Conservation (phyloP, 2,888 invertebrate species). For the Morinoia aosen region DNA sequence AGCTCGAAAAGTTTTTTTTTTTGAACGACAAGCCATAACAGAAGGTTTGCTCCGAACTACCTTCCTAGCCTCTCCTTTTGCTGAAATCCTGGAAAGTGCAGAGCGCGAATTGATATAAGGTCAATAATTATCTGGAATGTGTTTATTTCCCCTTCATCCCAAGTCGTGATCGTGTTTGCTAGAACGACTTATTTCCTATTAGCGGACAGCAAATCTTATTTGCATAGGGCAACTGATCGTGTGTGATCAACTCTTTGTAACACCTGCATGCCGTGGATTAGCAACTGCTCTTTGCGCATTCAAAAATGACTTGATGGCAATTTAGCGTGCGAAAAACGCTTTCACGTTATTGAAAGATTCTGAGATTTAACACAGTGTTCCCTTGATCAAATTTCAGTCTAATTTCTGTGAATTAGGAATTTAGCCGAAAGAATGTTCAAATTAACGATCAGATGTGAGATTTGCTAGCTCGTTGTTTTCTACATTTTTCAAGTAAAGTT, state of each 20-base stretch:
- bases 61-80: not conserved
- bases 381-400: not conserved
- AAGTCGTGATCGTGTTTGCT: slow-evolving; percentile 43
- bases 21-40: not conserved
- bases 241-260: slow-evolving; percentile 1
- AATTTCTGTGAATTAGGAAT: not conserved
- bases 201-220: slow-evolving; percentile 19
- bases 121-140: slow-evolving; percentile 12
- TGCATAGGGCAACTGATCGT: slow-evolving; percentile 44
- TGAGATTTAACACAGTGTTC: not conserved
- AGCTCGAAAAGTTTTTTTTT: not conserved
- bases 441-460: not conserved
- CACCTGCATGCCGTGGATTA: not conserved
- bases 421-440: not conserved
- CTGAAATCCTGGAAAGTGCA: slow-evolving; percentile 28
- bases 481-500: not conserved
- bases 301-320: slow-evolving; percentile 1
- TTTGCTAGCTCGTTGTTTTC: not conserved
- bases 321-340: not conserved
- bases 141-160: slow-evolving; percentile 43
- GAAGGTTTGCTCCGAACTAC: not conserved
- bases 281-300: not conserved
- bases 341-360: not conserved
- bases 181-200: slow-evolving; percentile 33
- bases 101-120: not conserved